Conservation (phyloP, 2,888 invertebrate genomes). For the Drosophila affinis region DNA sequence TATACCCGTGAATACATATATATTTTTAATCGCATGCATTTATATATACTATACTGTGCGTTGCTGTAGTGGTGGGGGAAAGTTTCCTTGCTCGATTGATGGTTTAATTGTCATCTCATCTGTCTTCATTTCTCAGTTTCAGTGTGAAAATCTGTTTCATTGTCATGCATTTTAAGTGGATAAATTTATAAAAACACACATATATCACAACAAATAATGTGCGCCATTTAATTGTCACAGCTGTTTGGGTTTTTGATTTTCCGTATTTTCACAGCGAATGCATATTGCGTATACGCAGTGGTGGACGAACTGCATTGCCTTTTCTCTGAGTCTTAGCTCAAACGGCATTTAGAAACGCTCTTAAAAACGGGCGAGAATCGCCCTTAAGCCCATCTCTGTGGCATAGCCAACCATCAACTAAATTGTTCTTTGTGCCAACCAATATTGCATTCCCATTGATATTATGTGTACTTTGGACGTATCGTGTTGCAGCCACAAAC, state of each 20-base stretch:
- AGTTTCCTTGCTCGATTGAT: constrained; percentile 41
- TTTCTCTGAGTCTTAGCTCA: not conserved
- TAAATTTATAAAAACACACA: constrained; percentile 24
- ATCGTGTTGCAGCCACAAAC: constrained; percentile 3
- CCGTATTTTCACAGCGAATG: not conserved
- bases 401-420: not conserved
- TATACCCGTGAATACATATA: constrained; percentile 12
- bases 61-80: not conserved
- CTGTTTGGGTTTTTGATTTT: constrained; percentile 12
- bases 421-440: constrained; percentile 18
- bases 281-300: constrained; percentile 21
- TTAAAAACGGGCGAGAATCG: not conserved
- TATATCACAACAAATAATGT: constrained; percentile 9
- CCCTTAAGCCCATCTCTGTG: not conserved
- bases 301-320: not conserved
- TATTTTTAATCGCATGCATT: constrained; percentile 6
- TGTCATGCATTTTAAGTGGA: constrained; percentile 37
- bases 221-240: constrained; percentile 34
- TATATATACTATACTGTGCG: not conserved
- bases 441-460: constrained; percentile 44
- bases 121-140: constrained; percentile 43
- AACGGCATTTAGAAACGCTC: not conserved
- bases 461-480: constrained; percentile 24
- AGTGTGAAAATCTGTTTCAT: constrained; percentile 34
- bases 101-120: constrained; percentile 62